A percentile compares a stretch with the other conserved stretches of the same genome.
Conservation (phyloP, 2,113 vertebrate genomes). For the Scomber scombrus region DNA sequence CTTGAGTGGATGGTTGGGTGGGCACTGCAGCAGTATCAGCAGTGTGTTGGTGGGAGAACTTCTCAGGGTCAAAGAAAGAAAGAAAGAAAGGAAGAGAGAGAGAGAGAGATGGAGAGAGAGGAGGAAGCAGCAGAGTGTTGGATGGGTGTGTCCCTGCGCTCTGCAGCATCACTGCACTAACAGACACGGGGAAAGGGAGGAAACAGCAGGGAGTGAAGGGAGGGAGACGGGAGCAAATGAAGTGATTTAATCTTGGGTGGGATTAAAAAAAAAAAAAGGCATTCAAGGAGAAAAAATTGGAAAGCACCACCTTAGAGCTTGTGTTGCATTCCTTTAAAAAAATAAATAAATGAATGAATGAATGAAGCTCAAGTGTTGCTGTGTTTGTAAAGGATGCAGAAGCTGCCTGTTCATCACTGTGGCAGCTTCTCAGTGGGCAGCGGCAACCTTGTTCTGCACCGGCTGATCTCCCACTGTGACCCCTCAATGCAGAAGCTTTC, state of each 20-base stretch:
- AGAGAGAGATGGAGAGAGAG: constrained; percentile 6
- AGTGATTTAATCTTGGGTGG: constrained; percentile 55
- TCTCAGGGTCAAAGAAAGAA: constrained; percentile 68
- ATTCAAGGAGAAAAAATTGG: constrained; percentile 35
- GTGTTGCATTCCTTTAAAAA: constrained; percentile 8
- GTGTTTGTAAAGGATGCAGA: constrained; percentile 1
- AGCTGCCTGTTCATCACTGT: constrained; percentile 23
- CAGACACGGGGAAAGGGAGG: constrained; percentile 29
- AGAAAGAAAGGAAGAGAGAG: no score
- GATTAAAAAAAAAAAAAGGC: constrained; percentile 40
- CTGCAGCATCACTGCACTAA: constrained; percentile 79
- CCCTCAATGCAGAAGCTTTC: constrained; percentile 47
- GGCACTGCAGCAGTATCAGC: constrained; percentile 76
- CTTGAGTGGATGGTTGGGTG: constrained; percentile 11
- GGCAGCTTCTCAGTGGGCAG: constrained; percentile 42
- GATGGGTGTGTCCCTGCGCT: constrained; percentile 75
- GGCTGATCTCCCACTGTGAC: constrained; percentile 42
- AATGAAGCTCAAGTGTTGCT: constrained; percentile 11
- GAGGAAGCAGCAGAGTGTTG: constrained; percentile 33
- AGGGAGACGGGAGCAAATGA: constrained; percentile 30
- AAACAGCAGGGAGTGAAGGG: constrained; percentile 23
- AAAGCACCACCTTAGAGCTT: constrained; percentile 1
- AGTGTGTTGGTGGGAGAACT: constrained; percentile 56
- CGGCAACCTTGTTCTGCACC: constrained; percentile 32
- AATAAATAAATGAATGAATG: constrained; percentile 10